Conservation (phyloP, 2,888 invertebrate genomes). For the Pterostichus madidus region DNA sequence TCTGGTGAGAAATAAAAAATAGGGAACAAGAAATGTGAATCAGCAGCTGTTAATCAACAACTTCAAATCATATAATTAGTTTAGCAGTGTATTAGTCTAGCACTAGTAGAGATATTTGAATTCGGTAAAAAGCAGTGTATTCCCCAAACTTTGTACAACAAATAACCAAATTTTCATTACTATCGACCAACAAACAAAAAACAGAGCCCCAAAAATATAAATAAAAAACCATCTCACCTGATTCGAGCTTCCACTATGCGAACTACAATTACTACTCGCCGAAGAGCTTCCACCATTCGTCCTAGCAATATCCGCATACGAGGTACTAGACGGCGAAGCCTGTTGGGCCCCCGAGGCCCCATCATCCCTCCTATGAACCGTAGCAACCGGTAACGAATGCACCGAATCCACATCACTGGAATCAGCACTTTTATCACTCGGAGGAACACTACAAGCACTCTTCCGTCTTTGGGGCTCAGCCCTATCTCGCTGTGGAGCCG, state of each 20-base stretch:
- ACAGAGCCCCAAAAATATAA: not conserved
- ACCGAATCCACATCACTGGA: conserved; percentile 92
- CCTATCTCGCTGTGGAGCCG: conserved; percentile 44
- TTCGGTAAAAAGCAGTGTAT: no score
- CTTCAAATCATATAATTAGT: no score
- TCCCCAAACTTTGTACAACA: no score
- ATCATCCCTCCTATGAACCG: not conserved
- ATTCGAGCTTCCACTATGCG: conserved; percentile 13
- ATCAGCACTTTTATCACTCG: conserved; percentile 89
- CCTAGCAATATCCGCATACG: conserved; percentile 91
- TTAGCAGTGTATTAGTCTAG: no score
- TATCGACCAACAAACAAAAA: no score
- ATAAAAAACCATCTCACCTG: not conserved
- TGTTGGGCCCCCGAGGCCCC: conserved; percentile 76
- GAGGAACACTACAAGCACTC: conserved; percentile 89
- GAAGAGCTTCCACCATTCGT: conserved; percentile 71
- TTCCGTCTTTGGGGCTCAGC: conserved; percentile 78
- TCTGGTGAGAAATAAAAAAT: no score
- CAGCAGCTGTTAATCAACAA: no score
- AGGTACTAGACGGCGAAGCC: conserved; percentile 75
- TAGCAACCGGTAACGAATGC: conserved; percentile 83
- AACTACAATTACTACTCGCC: conserved; percentile 54
- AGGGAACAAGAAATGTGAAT: no score
- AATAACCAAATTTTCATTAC: no score
- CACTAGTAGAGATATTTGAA: no score